phyloP scores from a whole-genome alignment of 2,888 invertebrate genomes.

The Clitarchus hookeri region DNA sequence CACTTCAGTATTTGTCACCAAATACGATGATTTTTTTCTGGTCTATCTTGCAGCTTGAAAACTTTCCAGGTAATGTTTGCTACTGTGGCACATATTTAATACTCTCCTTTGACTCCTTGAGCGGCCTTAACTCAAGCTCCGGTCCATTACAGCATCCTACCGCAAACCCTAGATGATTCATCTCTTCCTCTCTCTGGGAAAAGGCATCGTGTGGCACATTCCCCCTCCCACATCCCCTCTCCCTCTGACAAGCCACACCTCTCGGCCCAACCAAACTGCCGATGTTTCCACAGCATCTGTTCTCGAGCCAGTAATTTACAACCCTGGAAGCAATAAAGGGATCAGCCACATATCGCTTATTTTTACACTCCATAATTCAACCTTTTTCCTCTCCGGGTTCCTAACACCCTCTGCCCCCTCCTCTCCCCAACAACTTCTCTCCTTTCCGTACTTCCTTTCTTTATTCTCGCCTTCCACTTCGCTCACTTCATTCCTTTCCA shows the following conservation, averaged over 20 bases:
- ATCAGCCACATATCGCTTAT: slow-evolving; percentile 44
- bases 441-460: slow-evolving; percentile 32
- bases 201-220: too few relatives aligned
- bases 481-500: slow-evolving; percentile 30
- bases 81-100: too few relatives aligned
- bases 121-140: neutral
- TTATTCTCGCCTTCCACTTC: slow-evolving; percentile 32
- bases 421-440: neutral
- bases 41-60: too few relatives aligned
- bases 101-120: too few relatives aligned
- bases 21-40: too few relatives aligned
- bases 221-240: too few relatives aligned
- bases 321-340: slow-evolving; percentile 42
- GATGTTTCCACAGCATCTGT: slow-evolving; percentile 41
- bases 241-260: neutral
- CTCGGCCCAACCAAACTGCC: neutral
- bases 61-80: too few relatives aligned
- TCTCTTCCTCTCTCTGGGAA: neutral
- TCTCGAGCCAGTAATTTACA: slow-evolving; percentile 42
- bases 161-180: neutral
- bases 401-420: neutral
- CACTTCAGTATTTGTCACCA: too few relatives aligned
- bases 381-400: neutral
- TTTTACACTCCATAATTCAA: slow-evolving; percentile 44
- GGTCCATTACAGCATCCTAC: neutral